Evolutionary conservation across 2,797 vertebrate genomes (phyloP).

Genomic region (Australoheros facetus): DNA sequence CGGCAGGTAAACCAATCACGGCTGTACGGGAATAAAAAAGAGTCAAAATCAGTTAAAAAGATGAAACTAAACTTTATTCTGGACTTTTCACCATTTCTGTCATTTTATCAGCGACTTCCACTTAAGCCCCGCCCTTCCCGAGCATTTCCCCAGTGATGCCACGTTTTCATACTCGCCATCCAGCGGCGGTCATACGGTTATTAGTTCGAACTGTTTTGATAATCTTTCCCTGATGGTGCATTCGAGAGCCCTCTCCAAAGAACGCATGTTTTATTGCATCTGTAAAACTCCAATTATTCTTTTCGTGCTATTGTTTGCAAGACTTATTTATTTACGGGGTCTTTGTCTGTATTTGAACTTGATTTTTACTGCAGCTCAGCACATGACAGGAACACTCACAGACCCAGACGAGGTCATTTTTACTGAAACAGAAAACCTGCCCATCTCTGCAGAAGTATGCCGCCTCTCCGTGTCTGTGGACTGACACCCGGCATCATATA

Average conservation of each 20-base stretch:
- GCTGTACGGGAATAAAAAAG: no score
- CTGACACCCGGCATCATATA: background rate
- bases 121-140: background rate
- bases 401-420: background rate
- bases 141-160: background rate
- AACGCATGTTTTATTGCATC: slow-evolving; percentile 13
- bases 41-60: no score
- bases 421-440: background rate
- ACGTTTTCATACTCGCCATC: background rate
- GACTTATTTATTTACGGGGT: slow-evolving; percentile 33
- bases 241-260: background rate
- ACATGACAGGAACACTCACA: background rate
- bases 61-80: no score
- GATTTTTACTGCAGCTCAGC: slow-evolving; percentile 14
- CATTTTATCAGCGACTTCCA: background rate
- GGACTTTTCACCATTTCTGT: background rate
- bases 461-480: background rate
- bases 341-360: background rate
- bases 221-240: background rate
- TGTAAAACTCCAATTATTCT: slow-evolving; percentile 20
- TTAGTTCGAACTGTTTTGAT: background rate
- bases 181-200: background rate
- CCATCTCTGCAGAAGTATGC: background rate
- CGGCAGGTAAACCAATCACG: no score
- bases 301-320: slow-evolving; percentile 9